A percentile compares a stretch with the other conserved stretches of the same genome.
These are phyloP conservation scores for Noctuana brunneofusca DNA, from an alignment of 2,888 invertebrate species.

Conservation along the genomic window DNA sequence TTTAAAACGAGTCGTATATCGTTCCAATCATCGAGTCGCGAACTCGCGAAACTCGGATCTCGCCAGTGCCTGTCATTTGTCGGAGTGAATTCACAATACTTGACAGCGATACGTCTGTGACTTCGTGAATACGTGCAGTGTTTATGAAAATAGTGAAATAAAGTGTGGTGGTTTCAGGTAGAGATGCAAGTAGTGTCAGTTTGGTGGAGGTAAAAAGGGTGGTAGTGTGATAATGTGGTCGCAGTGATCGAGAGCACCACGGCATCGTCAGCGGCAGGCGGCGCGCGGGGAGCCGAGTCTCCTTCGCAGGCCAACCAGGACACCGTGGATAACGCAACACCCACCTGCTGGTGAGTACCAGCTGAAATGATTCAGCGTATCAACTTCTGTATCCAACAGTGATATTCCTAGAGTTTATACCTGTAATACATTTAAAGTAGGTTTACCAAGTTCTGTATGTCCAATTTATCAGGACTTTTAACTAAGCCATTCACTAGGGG, in stretches of 20 bases:
- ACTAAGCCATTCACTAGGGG: no score
- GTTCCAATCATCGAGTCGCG: background rate
- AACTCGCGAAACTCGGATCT: background rate
- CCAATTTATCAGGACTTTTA: no score
- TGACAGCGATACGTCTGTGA: constrained; percentile 16
- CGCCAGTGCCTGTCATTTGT: constrained; percentile 40
- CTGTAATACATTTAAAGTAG: no score
- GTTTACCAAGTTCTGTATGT: no score
- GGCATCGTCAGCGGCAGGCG: constrained; percentile 80
- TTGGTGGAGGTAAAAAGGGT: constrained; percentile 81
- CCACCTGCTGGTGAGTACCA: no score
- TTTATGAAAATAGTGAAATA: constrained; percentile 17
- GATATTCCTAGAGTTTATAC: no score
- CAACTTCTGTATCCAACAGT: no score
- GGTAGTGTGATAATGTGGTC: constrained; percentile 84
- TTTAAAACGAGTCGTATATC: constrained; percentile 3
- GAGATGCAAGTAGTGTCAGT: constrained; percentile 79
- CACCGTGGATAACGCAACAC: no score
- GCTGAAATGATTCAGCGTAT: no score
- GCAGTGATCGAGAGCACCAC: constrained; percentile 73
- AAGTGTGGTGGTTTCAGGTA: constrained; percentile 70
- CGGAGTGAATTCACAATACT: constrained; percentile 21
- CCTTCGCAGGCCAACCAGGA: constrained; percentile 73
- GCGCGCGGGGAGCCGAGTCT: constrained; percentile 82
- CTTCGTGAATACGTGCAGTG: constrained; percentile 38